A percentile compares a stretch with the other conserved stretches of the same genome.
Conservation (phyloP, 2,888 invertebrate genomes). For the Ormyrus nitidulus region DNA sequence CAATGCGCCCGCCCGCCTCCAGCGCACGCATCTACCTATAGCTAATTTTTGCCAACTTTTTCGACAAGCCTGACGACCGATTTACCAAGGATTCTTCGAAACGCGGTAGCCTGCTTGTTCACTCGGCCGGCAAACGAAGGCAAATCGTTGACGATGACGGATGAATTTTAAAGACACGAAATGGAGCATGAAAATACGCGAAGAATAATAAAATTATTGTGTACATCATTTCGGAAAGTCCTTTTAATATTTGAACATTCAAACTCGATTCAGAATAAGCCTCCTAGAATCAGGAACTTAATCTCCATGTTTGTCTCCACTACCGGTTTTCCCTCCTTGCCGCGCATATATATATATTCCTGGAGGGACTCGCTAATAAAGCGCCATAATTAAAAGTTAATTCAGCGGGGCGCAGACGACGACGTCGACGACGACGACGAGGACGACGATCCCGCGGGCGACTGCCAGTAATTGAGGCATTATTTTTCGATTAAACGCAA, state of each 20-base stretch:
- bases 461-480: slow-evolving; percentile 67
- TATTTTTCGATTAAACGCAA: slow-evolving; percentile 71
- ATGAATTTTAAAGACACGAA: slow-evolving; percentile 14
- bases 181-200: not conserved
- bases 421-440: slow-evolving; percentile 45
- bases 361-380: slow-evolving; percentile 59
- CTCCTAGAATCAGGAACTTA: slow-evolving; percentile 11
- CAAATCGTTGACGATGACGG: slow-evolving; percentile 4
- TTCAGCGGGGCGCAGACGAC: slow-evolving; percentile 60
- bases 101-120: not conserved
- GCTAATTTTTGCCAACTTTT: slow-evolving; percentile 16
- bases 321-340: not conserved
- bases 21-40: too few relatives aligned
- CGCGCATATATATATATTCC: not conserved
- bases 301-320: slow-evolving; percentile 33
- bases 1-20: slow-evolving; percentile 9
- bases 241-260: not conserved
- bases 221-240: not conserved
- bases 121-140: not conserved
- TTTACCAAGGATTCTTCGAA: not conserved
- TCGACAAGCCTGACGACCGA: not conserved
- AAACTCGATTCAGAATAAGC: not conserved
- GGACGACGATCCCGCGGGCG: slow-evolving; percentile 39
- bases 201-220: not conserved
- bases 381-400: slow-evolving; percentile 69